phyloP scores from a whole-genome alignment of 2,888 invertebrate species.

The Chloromyia formosa region DNA sequence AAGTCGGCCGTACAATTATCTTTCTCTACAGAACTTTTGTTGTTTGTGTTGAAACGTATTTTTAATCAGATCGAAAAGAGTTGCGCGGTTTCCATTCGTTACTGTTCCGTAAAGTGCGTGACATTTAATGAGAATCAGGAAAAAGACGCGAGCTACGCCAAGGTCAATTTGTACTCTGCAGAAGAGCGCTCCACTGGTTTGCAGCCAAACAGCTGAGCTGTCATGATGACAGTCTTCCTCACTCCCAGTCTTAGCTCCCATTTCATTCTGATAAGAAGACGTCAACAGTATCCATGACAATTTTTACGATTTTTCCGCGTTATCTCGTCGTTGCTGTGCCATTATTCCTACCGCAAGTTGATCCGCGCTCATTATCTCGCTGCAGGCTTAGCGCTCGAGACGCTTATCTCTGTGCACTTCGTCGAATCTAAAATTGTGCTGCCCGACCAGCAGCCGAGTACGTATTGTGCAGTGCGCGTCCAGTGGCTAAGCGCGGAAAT shows the following conservation, averaged over 20 bases:
- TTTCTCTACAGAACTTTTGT: too few relatives aligned
- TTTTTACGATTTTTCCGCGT: conserved; percentile 20
- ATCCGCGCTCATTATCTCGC: conserved; percentile 34
- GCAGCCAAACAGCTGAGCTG: conserved; percentile 21
- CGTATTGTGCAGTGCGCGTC: conserved; percentile 9
- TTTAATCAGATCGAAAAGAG: too few relatives aligned
- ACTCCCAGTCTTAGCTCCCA: conserved; percentile 25
- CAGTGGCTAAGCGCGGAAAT: conserved; percentile 1
- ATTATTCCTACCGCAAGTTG: neutral
- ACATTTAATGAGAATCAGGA: too few relatives aligned
- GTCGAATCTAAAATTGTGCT: neutral
- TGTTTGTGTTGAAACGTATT: too few relatives aligned
- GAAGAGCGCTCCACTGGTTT: neutral
- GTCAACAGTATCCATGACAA: conserved; percentile 34
- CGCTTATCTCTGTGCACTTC: neutral
- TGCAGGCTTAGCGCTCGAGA: conserved; percentile 29
- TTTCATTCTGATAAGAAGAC: conserved; percentile 31
- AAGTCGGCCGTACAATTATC: too few relatives aligned
- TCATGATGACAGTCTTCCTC: conserved; percentile 15
- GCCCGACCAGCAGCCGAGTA: neutral
- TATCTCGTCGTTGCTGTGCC: conserved; percentile 20
- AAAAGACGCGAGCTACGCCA: neutral
- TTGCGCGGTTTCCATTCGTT: too few relatives aligned
- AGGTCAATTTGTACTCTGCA: conserved; percentile 14
- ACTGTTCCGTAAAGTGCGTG: too few relatives aligned